These are phyloP conservation scores for Spisula solida DNA, from an alignment of 2,888 invertebrate genomes.

Conservation along the genomic window DNA sequence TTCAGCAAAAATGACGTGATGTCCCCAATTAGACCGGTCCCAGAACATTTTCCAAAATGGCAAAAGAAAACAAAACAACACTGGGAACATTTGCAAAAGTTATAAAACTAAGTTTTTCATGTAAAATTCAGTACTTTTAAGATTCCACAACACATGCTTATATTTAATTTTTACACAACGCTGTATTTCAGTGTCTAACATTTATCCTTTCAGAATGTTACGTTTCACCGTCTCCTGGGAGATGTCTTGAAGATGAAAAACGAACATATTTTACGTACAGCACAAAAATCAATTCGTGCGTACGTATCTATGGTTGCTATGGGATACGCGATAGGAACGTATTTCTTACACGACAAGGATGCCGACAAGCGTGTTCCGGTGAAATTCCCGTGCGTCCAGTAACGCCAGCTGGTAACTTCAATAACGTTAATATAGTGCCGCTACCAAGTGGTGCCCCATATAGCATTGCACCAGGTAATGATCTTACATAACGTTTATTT, in stretches of 20 bases:
- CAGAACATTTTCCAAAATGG: no score
- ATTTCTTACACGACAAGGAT: conserved; percentile 48
- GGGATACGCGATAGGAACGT: conserved; percentile 61
- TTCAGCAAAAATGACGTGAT: no score
- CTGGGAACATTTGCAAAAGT: no score
- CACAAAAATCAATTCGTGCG: conserved; percentile 53
- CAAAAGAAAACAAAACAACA: no score
- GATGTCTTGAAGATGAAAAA: conserved; percentile 51
- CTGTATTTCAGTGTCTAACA: neutral
- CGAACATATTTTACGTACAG: conserved; percentile 50
- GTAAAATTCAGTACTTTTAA: no score
- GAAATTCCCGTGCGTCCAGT: conserved; percentile 33
- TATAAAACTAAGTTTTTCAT: no score
- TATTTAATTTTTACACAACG: no score
- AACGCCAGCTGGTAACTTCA: conserved; percentile 20
- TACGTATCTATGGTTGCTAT: conserved; percentile 63
- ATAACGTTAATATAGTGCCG: conserved; percentile 25
- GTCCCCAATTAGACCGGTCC: no score
- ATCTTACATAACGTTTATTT: neutral
- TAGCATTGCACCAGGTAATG: conserved; percentile 39
- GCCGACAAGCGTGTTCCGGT: conserved; percentile 50
- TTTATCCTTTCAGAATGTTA: conserved; percentile 50
- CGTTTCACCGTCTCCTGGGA: conserved; percentile 51
- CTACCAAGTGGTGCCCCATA: conserved; percentile 24
- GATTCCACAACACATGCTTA: no score